Percentiles rank a stretch among this genome's conserved stretches.
Conservation (phyloP, 2,888 invertebrate species). For the Anagyrus pseudococci region DNA sequence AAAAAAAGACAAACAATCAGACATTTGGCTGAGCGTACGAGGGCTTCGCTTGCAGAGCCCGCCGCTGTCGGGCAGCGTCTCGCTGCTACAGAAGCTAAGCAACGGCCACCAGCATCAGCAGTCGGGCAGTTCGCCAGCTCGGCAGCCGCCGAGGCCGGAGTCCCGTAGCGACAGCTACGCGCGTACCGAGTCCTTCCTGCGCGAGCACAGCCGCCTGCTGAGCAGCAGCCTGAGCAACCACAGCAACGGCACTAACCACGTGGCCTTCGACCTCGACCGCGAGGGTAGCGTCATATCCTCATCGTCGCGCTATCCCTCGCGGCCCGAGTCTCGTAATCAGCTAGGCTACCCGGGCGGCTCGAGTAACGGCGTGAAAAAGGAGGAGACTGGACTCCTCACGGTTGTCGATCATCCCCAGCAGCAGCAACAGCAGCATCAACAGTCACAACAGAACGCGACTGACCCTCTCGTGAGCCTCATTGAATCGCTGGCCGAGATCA, state of each 20-base stretch:
- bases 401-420: slow-evolving; percentile 46
- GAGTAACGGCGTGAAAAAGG: slow-evolving; percentile 39
- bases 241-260: slow-evolving; percentile 51
- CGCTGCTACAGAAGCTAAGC: slow-evolving; percentile 48
- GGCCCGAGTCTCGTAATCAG: slow-evolving; percentile 31
- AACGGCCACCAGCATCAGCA: slow-evolving; percentile 44
- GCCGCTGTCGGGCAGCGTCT: slow-evolving; percentile 50
- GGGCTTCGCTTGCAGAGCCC: slow-evolving; percentile 60
- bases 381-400: slow-evolving; percentile 50
- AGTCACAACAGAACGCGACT: slow-evolving; percentile 18
- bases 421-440: slow-evolving; percentile 25
- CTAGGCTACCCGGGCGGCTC: slow-evolving; percentile 28
- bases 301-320: slow-evolving; percentile 31
- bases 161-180: slow-evolving; percentile 56
- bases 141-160: slow-evolving; percentile 53
- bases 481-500: slow-evolving; percentile 56
- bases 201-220: slow-evolving; percentile 46
- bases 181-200: slow-evolving; percentile 52
- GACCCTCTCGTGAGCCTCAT: slow-evolving; percentile 58
- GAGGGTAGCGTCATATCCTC: slow-evolving; percentile 21
- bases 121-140: slow-evolving; percentile 33
- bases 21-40: slow-evolving; percentile 40
- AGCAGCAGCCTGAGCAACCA: slow-evolving; percentile 58
- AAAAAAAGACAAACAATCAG: neutral
- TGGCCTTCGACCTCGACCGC: slow-evolving; percentile 55